Base-by-base conservation (phyloP, 2,113 vertebrate genomes). In the Phocoena phocoena region DNA sequence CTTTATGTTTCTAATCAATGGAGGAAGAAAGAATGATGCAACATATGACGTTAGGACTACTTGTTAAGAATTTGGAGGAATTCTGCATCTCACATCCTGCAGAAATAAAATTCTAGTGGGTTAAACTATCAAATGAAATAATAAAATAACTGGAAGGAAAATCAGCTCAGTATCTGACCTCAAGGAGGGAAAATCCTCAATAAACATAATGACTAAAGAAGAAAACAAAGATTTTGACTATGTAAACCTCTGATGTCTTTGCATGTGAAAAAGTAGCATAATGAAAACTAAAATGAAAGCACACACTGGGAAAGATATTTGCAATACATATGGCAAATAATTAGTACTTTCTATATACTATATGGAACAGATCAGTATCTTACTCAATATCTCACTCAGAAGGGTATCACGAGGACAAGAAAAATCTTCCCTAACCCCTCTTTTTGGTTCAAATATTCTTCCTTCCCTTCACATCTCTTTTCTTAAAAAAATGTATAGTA, bases 61-160 rank as follows among this genome's bases (percentile, higher is more conserved):
- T 73, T 41, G 38, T 68, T 77, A 58, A 77, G 17, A 76, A 44
- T 25, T 80, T 81, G 47, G 60, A 80, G 76, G 53, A 94, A 53
- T 53, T 53, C 53, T 18, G 53, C 53, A 79, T 55, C 63, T 80
- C 21, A 79, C 5, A 33, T 44, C 15, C 74, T 41, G 33, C 25
- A 58, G 83, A 41, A 87, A 93, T 94, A 58, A 89, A 93, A 71
- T 82, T 76, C 71, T 21, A 91, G 86, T 25, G 36, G 31, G 20
- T 65, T 77, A 28, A 92, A 85, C 38, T 81, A 67, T 33, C 20
- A 90, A 82, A 60, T 77, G 65, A 90, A 88, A 50, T 36, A 31
- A 80, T 65, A 55, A 81, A 74, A 53, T 60, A 95, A 65, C 41
- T n/a, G 8, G 58, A 95, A 93, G 90, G 86, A 88, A 96, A 89